Percentiles rank a stretch among this genome's conserved stretches.
Conservation (phyloP, 1,140 invertebrate species). For the Aphidius ervi region DNA sequence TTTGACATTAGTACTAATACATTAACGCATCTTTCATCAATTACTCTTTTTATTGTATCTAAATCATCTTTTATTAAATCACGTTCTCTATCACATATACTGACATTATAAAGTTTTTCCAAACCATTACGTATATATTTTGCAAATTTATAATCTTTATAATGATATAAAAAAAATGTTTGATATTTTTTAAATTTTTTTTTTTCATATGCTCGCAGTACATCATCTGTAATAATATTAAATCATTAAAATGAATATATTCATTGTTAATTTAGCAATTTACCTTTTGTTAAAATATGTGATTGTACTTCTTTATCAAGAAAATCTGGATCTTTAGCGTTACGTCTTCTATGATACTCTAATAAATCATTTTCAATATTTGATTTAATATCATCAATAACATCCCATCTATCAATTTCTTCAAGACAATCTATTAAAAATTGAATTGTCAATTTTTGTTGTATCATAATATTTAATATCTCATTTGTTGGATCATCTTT, state of each 20-base stretch:
- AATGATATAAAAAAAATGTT: too few species aligned
- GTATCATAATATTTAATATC: conserved; percentile 54
- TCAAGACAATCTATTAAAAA: conserved; percentile 55
- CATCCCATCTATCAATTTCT: conserved; percentile 64
- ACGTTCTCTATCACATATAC: too few species aligned
- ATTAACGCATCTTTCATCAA: too few species aligned
- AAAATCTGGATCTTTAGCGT: conserved; percentile 27
- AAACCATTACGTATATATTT: too few species aligned
- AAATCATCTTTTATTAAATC: too few species aligned
- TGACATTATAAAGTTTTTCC: too few species aligned
- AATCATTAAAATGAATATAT: background rate
- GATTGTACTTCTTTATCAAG: conserved; percentile 32
- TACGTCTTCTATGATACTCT: conserved; percentile 34
- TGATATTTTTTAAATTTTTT: too few species aligned
- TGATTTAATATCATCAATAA: conserved; percentile 57
- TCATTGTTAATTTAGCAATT: conserved; percentile 11
- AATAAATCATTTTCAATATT: conserved; percentile 53
- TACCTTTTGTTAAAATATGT: conserved; percentile 42
- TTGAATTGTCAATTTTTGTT: conserved; percentile 49
- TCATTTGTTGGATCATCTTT: conserved; percentile 53
- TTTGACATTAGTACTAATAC: too few species aligned
- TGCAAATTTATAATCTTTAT: too few species aligned
- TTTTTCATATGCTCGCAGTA: too few species aligned
- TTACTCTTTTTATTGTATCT: too few species aligned
- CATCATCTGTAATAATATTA: background rate